Conservation (phyloP, 1,140 invertebrate species). For the Sycophila sp. region DNA sequence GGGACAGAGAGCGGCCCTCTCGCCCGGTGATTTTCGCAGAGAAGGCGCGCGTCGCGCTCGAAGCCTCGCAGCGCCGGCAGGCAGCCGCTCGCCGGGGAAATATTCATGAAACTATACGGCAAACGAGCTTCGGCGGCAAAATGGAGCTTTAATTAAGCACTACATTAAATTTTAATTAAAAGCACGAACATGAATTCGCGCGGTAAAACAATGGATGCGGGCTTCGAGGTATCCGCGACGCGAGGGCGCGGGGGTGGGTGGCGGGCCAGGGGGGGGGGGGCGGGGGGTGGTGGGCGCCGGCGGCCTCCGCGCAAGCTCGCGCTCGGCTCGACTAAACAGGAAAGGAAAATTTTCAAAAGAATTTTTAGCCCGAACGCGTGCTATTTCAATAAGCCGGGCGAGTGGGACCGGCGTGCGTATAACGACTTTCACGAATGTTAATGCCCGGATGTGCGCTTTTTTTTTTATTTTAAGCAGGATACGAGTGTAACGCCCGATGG, state of each 20-base stretch:
- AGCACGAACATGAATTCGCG: slow-evolving; percentile 35
- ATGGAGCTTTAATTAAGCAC: slow-evolving; percentile 41
- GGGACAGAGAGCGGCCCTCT: not conserved
- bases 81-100: slow-evolving; percentile 4
- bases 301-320: not conserved
- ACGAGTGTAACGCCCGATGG: no score
- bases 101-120: slow-evolving; percentile 38
- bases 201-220: slow-evolving; percentile 30
- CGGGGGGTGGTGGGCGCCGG: not conserved
- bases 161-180: slow-evolving; percentile 42
- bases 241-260: not conserved
- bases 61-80: not conserved
- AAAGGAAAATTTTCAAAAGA: slow-evolving; percentile 36
- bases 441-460: no score
- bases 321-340: slow-evolving; percentile 5
- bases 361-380: slow-evolving; percentile 27
- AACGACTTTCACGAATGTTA: no score
- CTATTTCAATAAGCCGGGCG: slow-evolving; percentile 31
- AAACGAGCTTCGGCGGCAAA: slow-evolving; percentile 23
- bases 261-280: not conserved
- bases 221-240: no score
- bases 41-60: not conserved
- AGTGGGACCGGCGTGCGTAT: no score
- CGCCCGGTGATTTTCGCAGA: slow-evolving; percentile 20
- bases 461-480: no score